Evolutionary conservation across 2,113 vertebrate genomes (phyloP).

Genomic region (Ivindomyrus marchei): DNA sequence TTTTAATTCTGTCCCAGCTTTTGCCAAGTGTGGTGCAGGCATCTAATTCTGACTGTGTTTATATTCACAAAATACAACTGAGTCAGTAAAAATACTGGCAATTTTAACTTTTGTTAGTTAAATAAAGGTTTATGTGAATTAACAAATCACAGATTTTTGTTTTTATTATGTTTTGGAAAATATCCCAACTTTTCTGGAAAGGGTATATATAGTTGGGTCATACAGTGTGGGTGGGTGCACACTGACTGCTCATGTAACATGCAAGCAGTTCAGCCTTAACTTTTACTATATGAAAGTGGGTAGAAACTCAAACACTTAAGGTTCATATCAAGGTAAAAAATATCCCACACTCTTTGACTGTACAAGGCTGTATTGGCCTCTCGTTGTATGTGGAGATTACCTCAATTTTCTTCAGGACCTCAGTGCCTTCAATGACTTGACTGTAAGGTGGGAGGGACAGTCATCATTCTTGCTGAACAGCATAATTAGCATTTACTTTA

Average conservation of each 20-base stretch:
- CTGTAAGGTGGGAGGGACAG: slow-evolving; percentile 49
- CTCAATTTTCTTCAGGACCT: slow-evolving; percentile 71
- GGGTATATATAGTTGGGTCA: not conserved
- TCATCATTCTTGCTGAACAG: not conserved
- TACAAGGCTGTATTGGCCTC: slow-evolving; percentile 65
- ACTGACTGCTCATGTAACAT: not conserved
- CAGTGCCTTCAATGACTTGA: slow-evolving; percentile 71
- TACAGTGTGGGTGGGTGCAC: not conserved
- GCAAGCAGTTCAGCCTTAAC: not conserved
- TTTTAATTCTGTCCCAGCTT: not conserved
- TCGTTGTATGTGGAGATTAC: slow-evolving; percentile 63
- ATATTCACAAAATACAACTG: not conserved
- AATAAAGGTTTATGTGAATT: not conserved
- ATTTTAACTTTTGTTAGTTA: not conserved
- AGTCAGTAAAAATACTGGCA: not conserved
- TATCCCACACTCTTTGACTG: slow-evolving; percentile 63
- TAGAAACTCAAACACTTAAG: not conserved
- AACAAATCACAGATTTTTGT: not conserved
- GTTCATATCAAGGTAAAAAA: slow-evolving; percentile 40
- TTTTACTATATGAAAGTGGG: not conserved
- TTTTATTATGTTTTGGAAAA: not conserved
- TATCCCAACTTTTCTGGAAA: not conserved
- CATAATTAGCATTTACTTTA: not conserved
- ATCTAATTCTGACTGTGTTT: not conserved
- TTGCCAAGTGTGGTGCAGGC: not conserved